Percentiles rank a stretch among this genome's conserved stretches.
These are phyloP conservation scores for Lanistes nyassanus DNA, from an alignment of 1,140 invertebrate genomes.

Conservation along the genomic window DNA sequence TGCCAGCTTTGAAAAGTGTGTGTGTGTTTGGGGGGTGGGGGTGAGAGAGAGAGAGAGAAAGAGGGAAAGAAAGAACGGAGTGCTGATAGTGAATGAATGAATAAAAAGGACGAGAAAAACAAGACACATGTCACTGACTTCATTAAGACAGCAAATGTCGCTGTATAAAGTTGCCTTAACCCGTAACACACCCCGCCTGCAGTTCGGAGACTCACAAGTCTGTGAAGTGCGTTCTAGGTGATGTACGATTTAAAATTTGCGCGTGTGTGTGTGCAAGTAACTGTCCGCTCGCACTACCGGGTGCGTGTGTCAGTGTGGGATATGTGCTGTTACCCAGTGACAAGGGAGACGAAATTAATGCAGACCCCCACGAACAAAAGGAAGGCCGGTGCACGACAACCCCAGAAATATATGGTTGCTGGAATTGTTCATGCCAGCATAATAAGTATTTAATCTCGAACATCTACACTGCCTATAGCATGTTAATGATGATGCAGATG, in stretches of 20 bases:
- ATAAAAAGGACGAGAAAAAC: neutral
- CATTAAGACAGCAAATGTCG: neutral
- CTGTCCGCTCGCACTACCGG: neutral
- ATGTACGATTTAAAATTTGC: neutral
- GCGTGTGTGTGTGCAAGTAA: constrained; percentile 10
- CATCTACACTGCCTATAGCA: no score
- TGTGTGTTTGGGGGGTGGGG: neutral
- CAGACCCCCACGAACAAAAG: no score
- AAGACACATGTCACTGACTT: neutral
- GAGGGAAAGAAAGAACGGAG: neutral
- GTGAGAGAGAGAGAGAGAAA: constrained; percentile 6
- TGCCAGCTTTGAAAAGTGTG: neutral
- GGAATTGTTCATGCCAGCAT: no score
- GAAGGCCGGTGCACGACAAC: no score
- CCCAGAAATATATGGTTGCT: no score
- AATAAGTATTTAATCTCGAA: no score
- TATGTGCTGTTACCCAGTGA: no score
- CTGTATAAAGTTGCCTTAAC: neutral
- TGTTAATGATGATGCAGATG: no score
- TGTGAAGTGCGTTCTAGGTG: neutral
- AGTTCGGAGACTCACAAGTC: neutral
- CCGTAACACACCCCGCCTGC: no score
- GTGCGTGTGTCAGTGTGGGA: constrained; percentile 3
- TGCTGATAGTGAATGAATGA: neutral
- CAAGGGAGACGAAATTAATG: no score